Evolutionary conservation across 2,797 vertebrate genomes (phyloP), one percentile per base, ranked within the genome.

Genomic region (Astyanax mexicanus): DNA sequence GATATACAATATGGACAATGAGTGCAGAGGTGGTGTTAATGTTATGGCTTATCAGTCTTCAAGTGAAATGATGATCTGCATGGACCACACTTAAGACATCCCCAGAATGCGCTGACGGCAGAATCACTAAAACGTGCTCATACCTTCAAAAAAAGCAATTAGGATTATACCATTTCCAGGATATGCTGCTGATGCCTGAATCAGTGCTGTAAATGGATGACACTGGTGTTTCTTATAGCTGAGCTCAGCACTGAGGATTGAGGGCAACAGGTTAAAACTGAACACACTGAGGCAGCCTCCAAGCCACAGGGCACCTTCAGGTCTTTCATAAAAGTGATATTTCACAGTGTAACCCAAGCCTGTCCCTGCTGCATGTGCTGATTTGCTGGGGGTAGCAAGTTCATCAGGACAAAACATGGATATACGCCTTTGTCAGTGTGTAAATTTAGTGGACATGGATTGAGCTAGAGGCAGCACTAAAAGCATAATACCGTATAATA

Each of bases 161-260:
- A 32, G 3, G 45, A 69, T 70, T 37, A 42, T 17, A 1, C 25
- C 4, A 44, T 55, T 58, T 66, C 23, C 8, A 45, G 13, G 21
- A 75, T 62, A 40, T 44, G 47, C 42, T 42, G 19, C 27, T 17
- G 25, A 54, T 35, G 52, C 19, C 61, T 66, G 29, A 64, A 35
- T 55, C 62, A 19, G 72, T 29, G 72, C 27, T 78, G 51, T 66
- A 27, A 57, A 72, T 6, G 62, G 76, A 67, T 68, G 69, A 49
- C 21, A 10, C 38, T 11, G 17, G 69, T 35, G 23, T 40, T 72
- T 51, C 57, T 49, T 69, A 11, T 8, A 9, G 25, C 25, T 72
- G 55, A 58, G 60, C 35, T 62, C 35, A 62, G 69, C 51, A 57
- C 7, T n/a, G 21, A 44, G 49, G 57, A 72, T 37, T 15, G 27